Conservation (phyloP, 2,888 invertebrate species). For the Tryphoninae sp. region DNA sequence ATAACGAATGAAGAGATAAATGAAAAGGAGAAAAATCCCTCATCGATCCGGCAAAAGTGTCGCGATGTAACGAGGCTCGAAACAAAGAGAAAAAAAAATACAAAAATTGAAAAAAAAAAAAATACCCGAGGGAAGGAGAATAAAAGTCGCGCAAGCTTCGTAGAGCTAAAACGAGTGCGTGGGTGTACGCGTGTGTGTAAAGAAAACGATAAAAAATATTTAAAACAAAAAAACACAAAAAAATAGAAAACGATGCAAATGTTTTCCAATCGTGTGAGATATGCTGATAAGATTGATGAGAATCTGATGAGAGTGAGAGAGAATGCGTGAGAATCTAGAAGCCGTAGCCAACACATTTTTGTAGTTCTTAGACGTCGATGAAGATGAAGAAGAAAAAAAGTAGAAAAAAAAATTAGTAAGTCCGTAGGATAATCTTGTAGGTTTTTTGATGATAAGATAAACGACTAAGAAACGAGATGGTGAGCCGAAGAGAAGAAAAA, state of each 20-base stretch:
- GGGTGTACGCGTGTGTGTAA: conserved; percentile 28
- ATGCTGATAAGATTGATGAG: conserved; percentile 12
- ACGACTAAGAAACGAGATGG: conserved; percentile 50
- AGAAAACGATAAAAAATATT: not conserved
- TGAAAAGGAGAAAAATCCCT: conserved; percentile 38
- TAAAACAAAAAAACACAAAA: not conserved
- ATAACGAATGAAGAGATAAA: conserved; percentile 24
- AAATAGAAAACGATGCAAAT: conserved; percentile 13
- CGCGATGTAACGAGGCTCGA: conserved; percentile 36
- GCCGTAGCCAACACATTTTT: conserved; percentile 60
- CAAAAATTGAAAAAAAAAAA: conserved; percentile 51
- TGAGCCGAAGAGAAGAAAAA: conserved; percentile 32
- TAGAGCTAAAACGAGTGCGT: conserved; percentile 40
- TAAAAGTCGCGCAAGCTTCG: conserved; percentile 49
- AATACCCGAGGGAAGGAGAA: conserved; percentile 30
- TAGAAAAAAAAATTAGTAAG: conserved; percentile 56
- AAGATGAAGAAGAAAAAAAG: conserved; percentile 45
- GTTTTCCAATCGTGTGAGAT: conserved; percentile 37
- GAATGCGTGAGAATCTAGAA: conserved; percentile 51
- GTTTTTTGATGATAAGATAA: conserved; percentile 63
- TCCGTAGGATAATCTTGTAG: conserved; percentile 62
- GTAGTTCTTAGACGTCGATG: conserved; percentile 58
- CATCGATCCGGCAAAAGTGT: conserved; percentile 35
- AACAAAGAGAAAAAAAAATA: conserved; percentile 50
- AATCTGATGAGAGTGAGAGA: conserved; percentile 50